These are phyloP conservation scores for Cheirogaleus medius DNA, from an alignment of 2,113 vertebrate genomes.

Conservation along the genomic window DNA sequence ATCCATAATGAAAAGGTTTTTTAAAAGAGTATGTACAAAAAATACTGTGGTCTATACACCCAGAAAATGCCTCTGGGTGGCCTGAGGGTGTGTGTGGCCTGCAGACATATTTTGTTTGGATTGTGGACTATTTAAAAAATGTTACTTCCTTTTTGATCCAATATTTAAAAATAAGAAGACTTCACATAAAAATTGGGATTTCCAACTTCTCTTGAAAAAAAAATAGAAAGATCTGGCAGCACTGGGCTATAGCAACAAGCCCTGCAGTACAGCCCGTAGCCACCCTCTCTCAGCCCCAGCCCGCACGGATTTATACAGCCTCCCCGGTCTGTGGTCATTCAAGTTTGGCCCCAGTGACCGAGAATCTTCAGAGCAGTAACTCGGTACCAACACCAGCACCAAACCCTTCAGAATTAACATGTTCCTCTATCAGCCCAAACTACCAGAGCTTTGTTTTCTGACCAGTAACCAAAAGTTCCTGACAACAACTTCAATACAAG, in stretches of 20 bases:
- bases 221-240: background rate
- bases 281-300: background rate
- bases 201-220: conserved; percentile 49
- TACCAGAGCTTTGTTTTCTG: background rate
- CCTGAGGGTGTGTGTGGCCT: conserved; percentile 69
- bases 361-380: background rate
- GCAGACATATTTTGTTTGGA: conserved; percentile 71
- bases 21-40: background rate
- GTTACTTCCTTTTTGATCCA: conserved; percentile 60
- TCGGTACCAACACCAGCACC: background rate
- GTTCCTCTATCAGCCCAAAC: background rate
- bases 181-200: conserved; percentile 53
- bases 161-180: conserved; percentile 61
- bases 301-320: rapidly evolving
- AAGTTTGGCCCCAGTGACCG: background rate
- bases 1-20: background rate
- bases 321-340: background rate
- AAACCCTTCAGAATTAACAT: background rate
- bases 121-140: background rate
- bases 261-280: background rate
- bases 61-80: conserved; percentile 63
- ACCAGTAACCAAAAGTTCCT: conserved; percentile 41
- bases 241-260: background rate
- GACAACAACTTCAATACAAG: conserved; percentile 6
- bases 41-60: background rate